Percentiles rank a stretch among this genome's conserved stretches.
These are phyloP conservation scores for Hoplodrina blanda DNA, from an alignment of 2,888 invertebrate species.

Conservation along the genomic window DNA sequence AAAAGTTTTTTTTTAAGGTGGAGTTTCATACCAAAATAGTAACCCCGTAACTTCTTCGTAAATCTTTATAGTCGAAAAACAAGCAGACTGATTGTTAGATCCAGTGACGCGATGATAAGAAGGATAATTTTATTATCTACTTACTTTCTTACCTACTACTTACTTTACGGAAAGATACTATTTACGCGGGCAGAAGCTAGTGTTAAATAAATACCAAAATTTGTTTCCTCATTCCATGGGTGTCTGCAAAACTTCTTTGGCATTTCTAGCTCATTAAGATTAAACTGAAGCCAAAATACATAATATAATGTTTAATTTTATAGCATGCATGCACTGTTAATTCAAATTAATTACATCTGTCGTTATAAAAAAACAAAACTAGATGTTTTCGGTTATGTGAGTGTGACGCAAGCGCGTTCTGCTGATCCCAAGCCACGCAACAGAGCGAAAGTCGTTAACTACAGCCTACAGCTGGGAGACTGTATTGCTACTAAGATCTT, in stretches of 20 bases:
- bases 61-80: too few species aligned
- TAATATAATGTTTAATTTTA: background rate
- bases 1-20: too few species aligned
- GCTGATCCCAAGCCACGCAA: constrained; percentile 46
- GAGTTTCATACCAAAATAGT: too few species aligned
- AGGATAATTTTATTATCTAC: too few species aligned
- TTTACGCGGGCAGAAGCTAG: too few species aligned
- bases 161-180: too few species aligned
- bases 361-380: constrained; percentile 12
- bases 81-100: too few species aligned
- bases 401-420: constrained; percentile 51
- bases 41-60: too few species aligned
- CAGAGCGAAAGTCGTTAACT: constrained; percentile 56
- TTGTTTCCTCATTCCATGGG: too few species aligned
- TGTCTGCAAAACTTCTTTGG: background rate
- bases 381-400: constrained; percentile 41
- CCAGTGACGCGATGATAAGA: too few species aligned
- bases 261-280: constrained; percentile 12
- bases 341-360: background rate
- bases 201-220: too few species aligned
- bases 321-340: constrained; percentile 20
- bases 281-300: constrained; percentile 6
- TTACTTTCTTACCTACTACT: too few species aligned
- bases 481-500: constrained; percentile 27
- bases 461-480: constrained; percentile 57